Conservation (phyloP, 2,113 vertebrate species). For the Brachyhypopomus gauderio region DNA sequence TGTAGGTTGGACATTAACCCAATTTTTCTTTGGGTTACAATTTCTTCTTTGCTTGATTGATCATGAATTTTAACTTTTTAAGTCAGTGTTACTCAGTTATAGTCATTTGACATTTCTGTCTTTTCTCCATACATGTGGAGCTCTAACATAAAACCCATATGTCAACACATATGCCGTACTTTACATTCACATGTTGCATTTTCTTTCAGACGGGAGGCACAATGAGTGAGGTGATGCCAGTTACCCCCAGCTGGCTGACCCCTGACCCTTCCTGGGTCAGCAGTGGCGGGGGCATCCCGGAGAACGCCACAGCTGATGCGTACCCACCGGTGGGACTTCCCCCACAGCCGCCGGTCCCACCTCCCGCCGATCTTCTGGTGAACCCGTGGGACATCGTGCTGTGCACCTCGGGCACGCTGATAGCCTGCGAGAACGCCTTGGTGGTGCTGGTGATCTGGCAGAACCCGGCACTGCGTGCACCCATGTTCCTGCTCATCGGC, state of each 20-base stretch:
- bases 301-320: constrained; percentile 80
- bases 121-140: no score
- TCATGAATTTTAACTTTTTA: no score
- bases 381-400: constrained; percentile 99
- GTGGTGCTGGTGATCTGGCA: constrained; percentile 98
- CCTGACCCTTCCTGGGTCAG: constrained; percentile 82
- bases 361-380: constrained; percentile 78
- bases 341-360: constrained; percentile 68
- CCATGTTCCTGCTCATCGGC: constrained; percentile 97
- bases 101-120: no score
- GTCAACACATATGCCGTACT: no score
- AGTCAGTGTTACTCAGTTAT: no score
- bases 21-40: no score
- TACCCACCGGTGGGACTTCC: constrained; percentile 77
- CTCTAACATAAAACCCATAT: no score
- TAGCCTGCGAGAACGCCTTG: constrained; percentile 95
- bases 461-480: constrained; percentile 90
- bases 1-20: no score
- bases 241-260: constrained; percentile 86
- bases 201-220: constrained; percentile 80
- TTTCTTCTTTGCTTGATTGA: no score
- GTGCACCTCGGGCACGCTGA: constrained; percentile 94
- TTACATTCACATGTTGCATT: constrained; percentile 22
- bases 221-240: constrained; percentile 91
- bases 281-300: constrained; percentile 70